Evolutionary conservation across 1,140 invertebrate species (phyloP).

Genomic region (Dendroctonus ponderosae): DNA sequence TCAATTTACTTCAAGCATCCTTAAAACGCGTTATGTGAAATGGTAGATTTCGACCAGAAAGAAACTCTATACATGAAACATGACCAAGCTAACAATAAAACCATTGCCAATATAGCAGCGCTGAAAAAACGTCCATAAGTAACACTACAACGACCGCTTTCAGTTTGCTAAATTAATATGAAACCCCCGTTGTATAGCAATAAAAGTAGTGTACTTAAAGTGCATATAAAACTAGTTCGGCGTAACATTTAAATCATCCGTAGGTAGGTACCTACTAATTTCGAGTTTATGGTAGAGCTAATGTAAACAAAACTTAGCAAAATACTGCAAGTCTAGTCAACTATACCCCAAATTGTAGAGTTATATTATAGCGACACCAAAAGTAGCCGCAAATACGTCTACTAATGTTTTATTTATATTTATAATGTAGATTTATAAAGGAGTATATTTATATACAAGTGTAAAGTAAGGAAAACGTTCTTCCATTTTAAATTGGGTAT

Average conservation of each 20-base stretch:
- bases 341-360: slow-evolving; percentile 17
- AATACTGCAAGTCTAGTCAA: slow-evolving; percentile 23
- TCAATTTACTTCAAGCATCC: too few relatives aligned
- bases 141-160: background rate
- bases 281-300: too few relatives aligned
- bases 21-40: too few relatives aligned
- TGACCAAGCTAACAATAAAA: slow-evolving; percentile 28
- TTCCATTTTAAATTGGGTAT: too few relatives aligned
- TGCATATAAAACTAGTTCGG: too few relatives aligned
- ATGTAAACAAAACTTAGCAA: slow-evolving; percentile 10
- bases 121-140: background rate
- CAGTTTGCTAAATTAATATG: background rate
- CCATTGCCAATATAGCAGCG: slow-evolving; percentile 22
- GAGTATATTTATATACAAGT: too few relatives aligned
- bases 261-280: too few relatives aligned
- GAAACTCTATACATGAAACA: background rate
- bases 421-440: background rate
- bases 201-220: too few relatives aligned
- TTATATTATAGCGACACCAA: slow-evolving; percentile 21
- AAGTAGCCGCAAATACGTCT: slow-evolving; percentile 7
- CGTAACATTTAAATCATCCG: too few relatives aligned
- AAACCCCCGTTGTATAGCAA: too few relatives aligned
- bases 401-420: slow-evolving; percentile 1
- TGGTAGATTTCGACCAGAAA: background rate
- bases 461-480: too few relatives aligned